Percentiles rank a stretch among this genome's conserved stretches.
Conservation (phyloP, 1,140 invertebrate genomes). For the Orussus abietinus region DNA sequence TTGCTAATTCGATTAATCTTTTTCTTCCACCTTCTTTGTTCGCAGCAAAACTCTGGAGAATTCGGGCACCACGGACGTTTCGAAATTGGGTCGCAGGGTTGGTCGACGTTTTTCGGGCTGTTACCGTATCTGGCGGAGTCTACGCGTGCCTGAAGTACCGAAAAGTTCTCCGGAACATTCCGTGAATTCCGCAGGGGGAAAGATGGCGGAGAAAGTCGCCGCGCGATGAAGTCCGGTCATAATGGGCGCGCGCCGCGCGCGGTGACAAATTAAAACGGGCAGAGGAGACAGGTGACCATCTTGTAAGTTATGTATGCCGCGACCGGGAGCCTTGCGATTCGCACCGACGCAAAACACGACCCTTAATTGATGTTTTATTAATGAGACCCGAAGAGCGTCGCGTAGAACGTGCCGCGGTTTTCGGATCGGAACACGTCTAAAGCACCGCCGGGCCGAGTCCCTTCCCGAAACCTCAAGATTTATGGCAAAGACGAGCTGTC, state of each 20-base stretch:
- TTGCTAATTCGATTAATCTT: too few species aligned
- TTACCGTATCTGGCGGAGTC: background rate
- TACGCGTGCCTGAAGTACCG: background rate
- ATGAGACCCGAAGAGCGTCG: background rate
- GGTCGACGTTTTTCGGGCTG: background rate
- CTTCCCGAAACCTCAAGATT: background rate
- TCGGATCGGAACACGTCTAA: background rate
- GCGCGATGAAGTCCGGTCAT: background rate
- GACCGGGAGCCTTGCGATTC: background rate
- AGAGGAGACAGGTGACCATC: slow-evolving; percentile 1
- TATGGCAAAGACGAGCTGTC: background rate
- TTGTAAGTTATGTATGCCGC: slow-evolving; percentile 7
- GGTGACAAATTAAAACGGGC: slow-evolving; percentile 13
- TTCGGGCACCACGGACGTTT: too few species aligned
- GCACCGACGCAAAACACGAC: slow-evolving; percentile 9
- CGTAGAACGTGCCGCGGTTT: background rate
- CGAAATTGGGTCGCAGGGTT: slow-evolving; percentile 21
- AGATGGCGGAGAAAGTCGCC: background rate
- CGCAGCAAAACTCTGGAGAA: too few species aligned
- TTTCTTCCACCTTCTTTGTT: too few species aligned
- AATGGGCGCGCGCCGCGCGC: background rate
- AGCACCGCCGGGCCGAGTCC: too few species aligned
- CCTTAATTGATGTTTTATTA: slow-evolving; percentile 10
- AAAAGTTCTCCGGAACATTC: slow-evolving; percentile 1
- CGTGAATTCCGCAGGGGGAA: background rate